phyloP scores from a whole-genome alignment of 2,797 vertebrate genomes.

The Peromyscus melanophrys region DNA sequence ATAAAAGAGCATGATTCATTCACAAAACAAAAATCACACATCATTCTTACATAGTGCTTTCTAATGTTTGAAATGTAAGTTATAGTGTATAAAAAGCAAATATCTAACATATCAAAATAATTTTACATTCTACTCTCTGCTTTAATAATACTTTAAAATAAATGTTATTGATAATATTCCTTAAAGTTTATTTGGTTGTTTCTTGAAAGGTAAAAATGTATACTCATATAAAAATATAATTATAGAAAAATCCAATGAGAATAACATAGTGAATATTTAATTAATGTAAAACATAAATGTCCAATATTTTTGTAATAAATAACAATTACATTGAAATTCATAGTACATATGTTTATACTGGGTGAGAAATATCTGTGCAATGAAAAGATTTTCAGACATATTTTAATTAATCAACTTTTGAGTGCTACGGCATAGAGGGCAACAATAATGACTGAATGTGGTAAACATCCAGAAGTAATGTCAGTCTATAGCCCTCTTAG shows the following conservation, averaged over 20 bases:
- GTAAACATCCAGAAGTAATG: neutral
- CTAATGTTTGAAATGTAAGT: neutral
- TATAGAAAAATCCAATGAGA: neutral
- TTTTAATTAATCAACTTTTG: constrained; percentile 56
- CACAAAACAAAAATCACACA: neutral
- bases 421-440: neutral
- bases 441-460: neutral
- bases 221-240: neutral
- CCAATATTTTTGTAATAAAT: neutral
- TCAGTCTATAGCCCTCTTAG: neutral
- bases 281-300: neutral
- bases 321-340: neutral
- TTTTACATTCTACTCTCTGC: neutral
- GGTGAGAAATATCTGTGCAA: neutral
- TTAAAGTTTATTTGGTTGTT: neutral
- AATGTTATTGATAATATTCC: neutral
- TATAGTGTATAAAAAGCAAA: neutral
- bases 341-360: neutral
- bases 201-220: neutral
- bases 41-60: neutral
- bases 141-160: neutral
- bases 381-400: neutral
- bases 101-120: neutral
- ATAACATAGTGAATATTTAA: neutral
- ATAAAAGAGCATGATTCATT: no score